These are phyloP conservation scores for Diloba caeruleocephala DNA, from an alignment of 2,888 invertebrate species.

Conservation along the genomic window DNA sequence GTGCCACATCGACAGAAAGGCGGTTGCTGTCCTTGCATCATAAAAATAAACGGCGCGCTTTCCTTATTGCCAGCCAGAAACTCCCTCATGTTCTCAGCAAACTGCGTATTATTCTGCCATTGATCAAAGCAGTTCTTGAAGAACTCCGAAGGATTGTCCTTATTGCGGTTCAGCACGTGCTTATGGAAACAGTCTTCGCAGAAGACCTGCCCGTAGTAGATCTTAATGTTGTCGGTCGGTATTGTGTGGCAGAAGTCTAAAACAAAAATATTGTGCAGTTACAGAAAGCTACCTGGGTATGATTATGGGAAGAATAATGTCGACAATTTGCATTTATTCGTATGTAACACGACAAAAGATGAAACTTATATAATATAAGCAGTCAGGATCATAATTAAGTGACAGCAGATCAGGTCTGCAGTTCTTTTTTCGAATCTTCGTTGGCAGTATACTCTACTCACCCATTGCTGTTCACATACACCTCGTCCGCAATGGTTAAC, in stretches of 20 bases:
- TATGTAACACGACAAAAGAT: too few species aligned
- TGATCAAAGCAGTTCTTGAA: slow-evolving; percentile 81
- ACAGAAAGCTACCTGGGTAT: too few species aligned
- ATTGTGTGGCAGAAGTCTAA: slow-evolving; percentile 76
- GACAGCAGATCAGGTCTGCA: too few species aligned
- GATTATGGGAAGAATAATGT: too few species aligned
- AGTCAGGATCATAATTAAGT: too few species aligned
- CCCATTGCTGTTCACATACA: too few species aligned
- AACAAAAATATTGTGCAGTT: slow-evolving; percentile 28
- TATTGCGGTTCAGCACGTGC: slow-evolving; percentile 71
- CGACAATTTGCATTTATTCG: too few species aligned
- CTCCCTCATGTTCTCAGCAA: slow-evolving; percentile 74
- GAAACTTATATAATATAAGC: too few species aligned
- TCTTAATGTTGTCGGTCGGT: slow-evolving; percentile 74
- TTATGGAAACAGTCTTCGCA: slow-evolving; percentile 82
- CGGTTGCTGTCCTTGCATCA: slow-evolving; percentile 74
- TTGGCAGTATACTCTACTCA: too few species aligned
- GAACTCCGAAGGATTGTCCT: slow-evolving; percentile 79
- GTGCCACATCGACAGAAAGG: slow-evolving; percentile 74
- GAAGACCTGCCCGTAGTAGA: slow-evolving; percentile 84
- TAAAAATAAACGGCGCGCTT: slow-evolving; percentile 73
- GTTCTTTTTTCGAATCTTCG: too few species aligned
- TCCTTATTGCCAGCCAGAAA: slow-evolving; percentile 74
- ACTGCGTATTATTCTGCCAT: slow-evolving; percentile 78
- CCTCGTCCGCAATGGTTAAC: too few species aligned